Evolutionary conservation across 2,113 vertebrate genomes (phyloP).

Genomic region (Dryoscopus gambensis): DNA sequence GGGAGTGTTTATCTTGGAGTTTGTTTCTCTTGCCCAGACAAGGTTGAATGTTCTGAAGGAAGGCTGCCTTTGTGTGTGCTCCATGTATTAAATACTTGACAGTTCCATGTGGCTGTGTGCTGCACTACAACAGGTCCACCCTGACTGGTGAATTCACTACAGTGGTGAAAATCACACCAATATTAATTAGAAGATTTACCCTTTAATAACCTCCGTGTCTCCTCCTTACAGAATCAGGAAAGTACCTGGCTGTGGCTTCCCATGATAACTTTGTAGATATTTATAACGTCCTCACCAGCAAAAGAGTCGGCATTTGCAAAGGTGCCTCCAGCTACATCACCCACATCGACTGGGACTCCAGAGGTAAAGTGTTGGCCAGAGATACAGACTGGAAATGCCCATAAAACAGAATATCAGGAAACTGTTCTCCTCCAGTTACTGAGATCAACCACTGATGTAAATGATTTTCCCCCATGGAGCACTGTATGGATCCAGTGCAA

Average conservation of each 20-base stretch:
- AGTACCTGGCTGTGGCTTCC: slow-evolving; percentile 96
- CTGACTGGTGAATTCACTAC: not conserved
- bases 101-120: not conserved
- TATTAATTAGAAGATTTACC: not conserved
- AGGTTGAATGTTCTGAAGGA: not conserved
- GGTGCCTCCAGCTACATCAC: slow-evolving; percentile 92
- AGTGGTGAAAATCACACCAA: not conserved
- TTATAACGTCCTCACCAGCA: slow-evolving; percentile 95
- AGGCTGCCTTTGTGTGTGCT: not conserved
- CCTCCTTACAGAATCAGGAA: slow-evolving; percentile 83
- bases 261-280: slow-evolving; percentile 98
- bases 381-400: not conserved
- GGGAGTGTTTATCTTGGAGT: not conserved
- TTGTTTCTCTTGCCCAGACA: not conserved
- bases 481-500: not conserved
- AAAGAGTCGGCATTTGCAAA: slow-evolving; percentile 95
- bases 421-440: not conserved
- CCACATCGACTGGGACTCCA: slow-evolving; percentile 95
- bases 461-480: not conserved
- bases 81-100: not conserved
- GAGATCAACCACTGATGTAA: not conserved
- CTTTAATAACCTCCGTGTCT: slow-evolving; percentile 2
- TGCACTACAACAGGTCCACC: not conserved
- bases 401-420: not conserved
- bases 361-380: slow-evolving; percentile 75